Conservation (phyloP, 2,888 invertebrate genomes). For the Dichetophora obliterata region DNA sequence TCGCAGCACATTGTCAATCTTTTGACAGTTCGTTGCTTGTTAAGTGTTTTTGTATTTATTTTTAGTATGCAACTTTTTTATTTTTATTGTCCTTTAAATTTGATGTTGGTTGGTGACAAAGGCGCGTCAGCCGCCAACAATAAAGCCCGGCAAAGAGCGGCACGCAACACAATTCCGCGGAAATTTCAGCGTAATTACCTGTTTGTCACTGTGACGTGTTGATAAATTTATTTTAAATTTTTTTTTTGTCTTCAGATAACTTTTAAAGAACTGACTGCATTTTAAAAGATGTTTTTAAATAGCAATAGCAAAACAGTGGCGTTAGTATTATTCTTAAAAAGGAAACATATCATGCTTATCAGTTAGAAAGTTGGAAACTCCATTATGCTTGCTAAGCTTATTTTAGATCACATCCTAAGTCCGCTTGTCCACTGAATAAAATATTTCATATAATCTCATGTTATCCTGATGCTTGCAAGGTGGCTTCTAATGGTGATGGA, state of each 20-base stretch:
- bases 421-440: too few species aligned
- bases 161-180: constrained; percentile 13
- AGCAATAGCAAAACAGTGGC: too few species aligned
- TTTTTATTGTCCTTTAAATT: background rate
- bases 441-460: too few species aligned
- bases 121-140: background rate
- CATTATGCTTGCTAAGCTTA: too few species aligned
- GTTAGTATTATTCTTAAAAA: too few species aligned
- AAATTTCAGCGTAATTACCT: constrained; percentile 18
- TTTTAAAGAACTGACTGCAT: background rate
- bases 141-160: background rate
- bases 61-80: background rate
- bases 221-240: background rate
- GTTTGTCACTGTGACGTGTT: constrained; percentile 2
- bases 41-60: background rate
- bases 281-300: background rate
- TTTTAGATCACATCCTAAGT: too few species aligned
- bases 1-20: constrained; percentile 19
- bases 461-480: too few species aligned
- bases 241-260: background rate
- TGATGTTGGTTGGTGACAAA: constrained; percentile 19
- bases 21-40: background rate
- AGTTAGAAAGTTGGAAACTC: too few species aligned
- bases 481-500: too few species aligned
- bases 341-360: too few species aligned